Base-by-base conservation (phyloP, 2,113 vertebrate species). In the Mobula birostris region DNA sequence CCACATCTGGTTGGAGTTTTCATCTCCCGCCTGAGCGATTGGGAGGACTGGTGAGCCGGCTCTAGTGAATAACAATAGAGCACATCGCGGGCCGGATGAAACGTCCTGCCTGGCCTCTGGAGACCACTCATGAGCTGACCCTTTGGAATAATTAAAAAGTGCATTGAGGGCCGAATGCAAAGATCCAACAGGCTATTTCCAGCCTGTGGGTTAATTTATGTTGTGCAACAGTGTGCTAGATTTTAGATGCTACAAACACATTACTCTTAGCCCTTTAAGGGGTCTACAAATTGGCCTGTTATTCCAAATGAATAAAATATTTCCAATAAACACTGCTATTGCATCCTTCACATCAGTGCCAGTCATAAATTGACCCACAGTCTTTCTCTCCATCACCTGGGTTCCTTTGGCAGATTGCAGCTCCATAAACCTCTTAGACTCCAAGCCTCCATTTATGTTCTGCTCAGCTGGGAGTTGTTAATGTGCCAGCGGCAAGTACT, bases 1-100 rank as follows among this genome's bases (percentile, higher is more conserved):
- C 91, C 91, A 93, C 91, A 93, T 93, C 91, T 93, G 91, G 91
- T 93, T 93, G 91, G 91, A 93, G 91, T 93, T 93, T 93, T 93
- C 91, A 93, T 93, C 91, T 93, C 91, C 91, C 91, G 91, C 36
- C 91, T 93, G 91, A 93, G 68, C 91, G 91, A 93, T 93, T 93
- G 91, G 91, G 91, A 93, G 91, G 68, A 93, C 91, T 93, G 91
- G 91, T 74, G 91, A 93, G 91, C 91, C 91, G 70, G 91, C 91
- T 93, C 91, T 93, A 93, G 91, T 93, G 68, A 93, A 93, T 93
- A 93, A 93, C 70, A 93, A 93, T 56, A 93, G 91, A 74, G 91
- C 91, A 40, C 91, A 93, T 93, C 91, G 91, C 68, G 91, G 91
- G 91, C 91, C 91, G 91, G 91, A 74, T 93, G 91, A 93, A 93